Evolutionary conservation across 1,140 invertebrate genomes (phyloP), one percentile per base, ranked within the genome.

Genomic region (Solenopsis fugax): DNA sequence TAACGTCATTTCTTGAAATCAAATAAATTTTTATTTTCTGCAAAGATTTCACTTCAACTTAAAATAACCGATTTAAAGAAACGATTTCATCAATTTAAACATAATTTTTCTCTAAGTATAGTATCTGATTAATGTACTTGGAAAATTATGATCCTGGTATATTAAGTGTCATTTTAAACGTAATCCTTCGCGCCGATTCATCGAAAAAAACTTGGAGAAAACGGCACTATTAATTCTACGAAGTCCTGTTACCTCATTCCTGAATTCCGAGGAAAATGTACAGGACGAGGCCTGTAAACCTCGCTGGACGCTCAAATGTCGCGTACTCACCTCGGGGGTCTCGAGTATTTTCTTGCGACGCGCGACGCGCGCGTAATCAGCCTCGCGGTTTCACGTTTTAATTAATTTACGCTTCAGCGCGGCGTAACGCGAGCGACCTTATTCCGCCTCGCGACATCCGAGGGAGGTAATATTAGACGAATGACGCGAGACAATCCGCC

Each of bases 341-440:
- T 71, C 52, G 52, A 24, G 48, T 10, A 45, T 45, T 81, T 71
- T 81, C 78, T 24, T 80, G 78, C 81, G 34, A 45, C 41, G 87
- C 52, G 78, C 81, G 34, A 45, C 41, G 87, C 52, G 87, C 52
- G 72, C 54, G 58, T 82, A 86, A 88, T 86, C 86, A 88, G n/a
- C 45, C 78, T 86, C 86, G 71, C 41, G 65, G 58, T 88, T 67
- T 84, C 41, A 67, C 78, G 37, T 85, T 86, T 89, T 86, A 81
- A 89, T 85, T 76, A 86, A 84, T 89, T 89, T 76, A 88, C 87
- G 71, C 78, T 76, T 81, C 54, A 29, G n/a, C 64, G 64, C 24
- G 45, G 16, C 13, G 52, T 62, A 65, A 75, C 45, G 72, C 29
- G 86, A 48, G 58, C 52, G 75, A 87, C 80, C 85, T 85, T 65